Percentiles rank a stretch among this genome's conserved stretches.
phyloP scores from a whole-genome alignment of 2,888 invertebrate species.

The Lochmaea capreae region DNA sequence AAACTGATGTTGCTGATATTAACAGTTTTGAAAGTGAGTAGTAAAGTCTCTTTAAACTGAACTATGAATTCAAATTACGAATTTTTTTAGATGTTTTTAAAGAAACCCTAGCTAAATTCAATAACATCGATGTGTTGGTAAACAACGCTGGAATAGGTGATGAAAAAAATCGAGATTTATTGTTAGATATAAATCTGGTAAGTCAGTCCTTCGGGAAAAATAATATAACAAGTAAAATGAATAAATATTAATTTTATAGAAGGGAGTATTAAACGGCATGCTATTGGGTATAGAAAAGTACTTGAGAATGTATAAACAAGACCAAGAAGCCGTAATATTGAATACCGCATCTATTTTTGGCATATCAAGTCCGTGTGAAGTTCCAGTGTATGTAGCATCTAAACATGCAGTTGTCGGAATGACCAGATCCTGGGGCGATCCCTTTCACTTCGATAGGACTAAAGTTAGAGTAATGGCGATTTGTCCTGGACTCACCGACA shows the following conservation, averaged over 20 bases:
- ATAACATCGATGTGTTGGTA: conserved; percentile 46
- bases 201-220: conserved; percentile 13
- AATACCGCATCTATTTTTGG: conserved; percentile 46
- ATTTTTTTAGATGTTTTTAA: conserved; percentile 44
- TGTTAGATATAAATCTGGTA: conserved; percentile 47
- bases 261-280: conserved; percentile 44
- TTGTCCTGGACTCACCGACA: conserved; percentile 66
- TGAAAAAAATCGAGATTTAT: conserved; percentile 44
- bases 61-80: conserved; percentile 19
- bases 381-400: conserved; percentile 44
- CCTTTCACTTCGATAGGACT: conserved; percentile 58
- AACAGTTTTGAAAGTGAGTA: conserved; percentile 12
- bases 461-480: conserved; percentile 68
- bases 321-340: conserved; percentile 45
- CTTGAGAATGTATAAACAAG: conserved; percentile 42
- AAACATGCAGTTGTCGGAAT: conserved; percentile 46
- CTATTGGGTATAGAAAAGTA: conserved; percentile 46
- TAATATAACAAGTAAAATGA: too few species aligned
- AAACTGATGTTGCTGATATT: conserved; percentile 45
- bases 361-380: not conserved
- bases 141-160: conserved; percentile 49
- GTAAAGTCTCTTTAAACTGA: not conserved
- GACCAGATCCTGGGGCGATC: conserved; percentile 42
- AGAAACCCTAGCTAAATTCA: conserved; percentile 44
- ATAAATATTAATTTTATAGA: conserved; percentile 51